Conservation (phyloP, 2,888 invertebrate genomes). For the Sepiola atlantica region DNA sequence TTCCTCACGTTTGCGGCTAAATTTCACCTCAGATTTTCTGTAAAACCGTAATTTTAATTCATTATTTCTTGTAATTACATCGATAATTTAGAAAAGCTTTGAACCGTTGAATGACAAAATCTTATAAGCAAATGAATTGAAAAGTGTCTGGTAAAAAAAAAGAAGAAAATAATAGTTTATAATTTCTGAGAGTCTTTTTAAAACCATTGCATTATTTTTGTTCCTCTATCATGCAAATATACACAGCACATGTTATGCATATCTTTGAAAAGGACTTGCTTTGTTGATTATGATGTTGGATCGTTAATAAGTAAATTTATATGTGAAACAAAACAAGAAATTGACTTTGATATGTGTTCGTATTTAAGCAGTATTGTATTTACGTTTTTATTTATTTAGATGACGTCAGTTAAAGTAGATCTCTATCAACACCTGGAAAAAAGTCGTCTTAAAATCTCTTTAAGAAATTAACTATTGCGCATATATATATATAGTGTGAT, state of each 20-base stretch:
- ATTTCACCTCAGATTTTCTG: not conserved
- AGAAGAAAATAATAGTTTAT: too few species aligned
- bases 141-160: not conserved
- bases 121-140: not conserved
- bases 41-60: not conserved
- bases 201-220: not conserved
- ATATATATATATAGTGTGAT: not conserved
- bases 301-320: not conserved
- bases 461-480: not conserved
- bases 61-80: not conserved
- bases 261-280: not conserved
- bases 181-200: not conserved
- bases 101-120: not conserved
- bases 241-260: not conserved
- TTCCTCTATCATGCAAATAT: not conserved
- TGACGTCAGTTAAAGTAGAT: not conserved
- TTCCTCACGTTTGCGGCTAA: not conserved
- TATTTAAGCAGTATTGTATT: not conserved
- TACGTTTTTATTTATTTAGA: not conserved
- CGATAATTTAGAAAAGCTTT: constrained; percentile 1
- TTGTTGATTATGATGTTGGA: constrained; percentile 32
- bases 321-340: not conserved
- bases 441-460: not conserved
- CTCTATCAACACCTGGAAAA: not conserved
- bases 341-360: not conserved